A percentile compares a stretch with the other conserved stretches of the same genome.
Conservation (phyloP, 2,797 vertebrate species). For the Clarias platycephalus region DNA sequence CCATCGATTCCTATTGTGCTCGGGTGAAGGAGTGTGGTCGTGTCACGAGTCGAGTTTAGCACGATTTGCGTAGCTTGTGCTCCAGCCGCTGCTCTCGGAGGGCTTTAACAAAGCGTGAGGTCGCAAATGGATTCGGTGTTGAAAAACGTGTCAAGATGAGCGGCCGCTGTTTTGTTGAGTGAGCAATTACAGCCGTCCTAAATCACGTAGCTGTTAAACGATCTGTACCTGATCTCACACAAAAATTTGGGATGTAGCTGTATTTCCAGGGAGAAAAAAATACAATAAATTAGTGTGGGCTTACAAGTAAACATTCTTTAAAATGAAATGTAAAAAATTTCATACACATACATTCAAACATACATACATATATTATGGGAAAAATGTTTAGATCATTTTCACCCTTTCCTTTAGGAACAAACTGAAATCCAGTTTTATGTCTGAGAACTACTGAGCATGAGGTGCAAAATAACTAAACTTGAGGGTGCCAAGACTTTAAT, state of each 20-base stretch:
- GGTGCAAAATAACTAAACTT: not conserved
- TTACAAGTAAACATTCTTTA: not conserved
- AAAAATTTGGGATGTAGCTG: not conserved
- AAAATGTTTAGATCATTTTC: not conserved
- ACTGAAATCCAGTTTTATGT: not conserved
- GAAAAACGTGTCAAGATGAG: slow-evolving; percentile 40
- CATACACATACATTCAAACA: no score
- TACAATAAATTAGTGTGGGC: not conserved
- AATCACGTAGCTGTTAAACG: slow-evolving; percentile 10
- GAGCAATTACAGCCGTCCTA: slow-evolving; percentile 35
- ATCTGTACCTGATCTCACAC: not conserved
- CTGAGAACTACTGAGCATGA: not conserved
- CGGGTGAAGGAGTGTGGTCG: not conserved
- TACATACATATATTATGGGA: not conserved
- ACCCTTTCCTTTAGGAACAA: not conserved
- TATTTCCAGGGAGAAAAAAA: no score
- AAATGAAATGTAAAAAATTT: not conserved
- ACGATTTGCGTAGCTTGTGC: slow-evolving; percentile 38
- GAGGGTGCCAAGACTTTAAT: slow-evolving; percentile 1
- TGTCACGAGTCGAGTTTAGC: slow-evolving; percentile 38
- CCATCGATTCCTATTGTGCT: slow-evolving; percentile 36
- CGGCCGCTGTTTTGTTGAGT: slow-evolving; percentile 32
- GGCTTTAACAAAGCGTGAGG: slow-evolving; percentile 19
- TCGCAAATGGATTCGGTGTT: slow-evolving; percentile 39
- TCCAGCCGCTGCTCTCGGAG: slow-evolving; percentile 14